Evolutionary conservation across 2,888 invertebrate genomes (phyloP).

Genomic region (Aspidiotus destructor): DNA sequence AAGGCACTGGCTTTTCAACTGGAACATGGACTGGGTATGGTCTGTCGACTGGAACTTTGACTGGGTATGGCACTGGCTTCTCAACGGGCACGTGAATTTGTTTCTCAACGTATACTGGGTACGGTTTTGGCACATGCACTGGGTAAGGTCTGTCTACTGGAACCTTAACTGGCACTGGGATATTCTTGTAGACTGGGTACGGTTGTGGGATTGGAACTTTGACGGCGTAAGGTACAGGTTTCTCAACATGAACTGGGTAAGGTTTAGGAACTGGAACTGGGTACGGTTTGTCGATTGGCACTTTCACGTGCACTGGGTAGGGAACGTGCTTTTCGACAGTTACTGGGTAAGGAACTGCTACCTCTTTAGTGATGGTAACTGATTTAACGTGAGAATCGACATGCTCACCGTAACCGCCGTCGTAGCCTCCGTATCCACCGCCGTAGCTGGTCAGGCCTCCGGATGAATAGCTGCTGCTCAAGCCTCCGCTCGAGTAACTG

Average conservation of each 20-base stretch:
- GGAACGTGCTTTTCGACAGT: conserved; percentile 39
- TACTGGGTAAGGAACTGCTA: conserved; percentile 38
- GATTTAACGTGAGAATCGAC: conserved; percentile 35
- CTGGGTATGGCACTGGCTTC: conserved; percentile 46
- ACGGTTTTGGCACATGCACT: conserved; percentile 56
- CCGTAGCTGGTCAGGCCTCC: conserved; percentile 33
- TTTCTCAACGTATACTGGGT: conserved; percentile 65
- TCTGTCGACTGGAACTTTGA: conserved; percentile 38
- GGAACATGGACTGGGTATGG: conserved; percentile 49
- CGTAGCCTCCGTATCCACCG: conserved; percentile 32
- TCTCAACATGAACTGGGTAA: conserved; percentile 38
- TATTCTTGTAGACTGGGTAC: conserved; percentile 52
- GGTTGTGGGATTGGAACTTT: conserved; percentile 37
- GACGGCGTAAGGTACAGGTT: conserved; percentile 38
- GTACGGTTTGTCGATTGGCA: conserved; percentile 37
- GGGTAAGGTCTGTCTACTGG: conserved; percentile 38
- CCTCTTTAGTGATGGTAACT: conserved; percentile 37
- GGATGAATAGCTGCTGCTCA: conserved; percentile 21
- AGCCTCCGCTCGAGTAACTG: conserved; percentile 35
- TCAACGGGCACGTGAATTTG: conserved; percentile 50
- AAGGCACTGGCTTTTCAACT: conserved; percentile 44
- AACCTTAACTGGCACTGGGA: conserved; percentile 62
- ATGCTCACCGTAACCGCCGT: conserved; percentile 30
- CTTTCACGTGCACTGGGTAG: conserved; percentile 39
- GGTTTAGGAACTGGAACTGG: conserved; percentile 38